Conservation (phyloP, 2,797 vertebrate genomes). For the Podargus strigoides region DNA sequence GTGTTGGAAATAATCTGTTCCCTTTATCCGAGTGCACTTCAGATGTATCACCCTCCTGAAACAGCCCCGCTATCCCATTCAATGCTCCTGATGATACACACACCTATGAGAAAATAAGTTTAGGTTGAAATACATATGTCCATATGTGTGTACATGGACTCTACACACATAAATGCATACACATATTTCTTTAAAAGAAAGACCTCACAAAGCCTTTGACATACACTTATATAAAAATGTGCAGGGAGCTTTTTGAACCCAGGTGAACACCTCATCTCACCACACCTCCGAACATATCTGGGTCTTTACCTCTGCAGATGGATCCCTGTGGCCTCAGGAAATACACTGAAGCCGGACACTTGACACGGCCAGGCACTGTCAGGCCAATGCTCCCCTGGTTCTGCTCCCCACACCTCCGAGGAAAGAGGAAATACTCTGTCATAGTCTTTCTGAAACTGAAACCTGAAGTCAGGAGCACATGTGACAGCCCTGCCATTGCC, state of each 20-base stretch:
- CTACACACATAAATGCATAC: background rate
- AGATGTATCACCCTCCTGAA: background rate
- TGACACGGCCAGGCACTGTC: background rate
- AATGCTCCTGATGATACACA: background rate
- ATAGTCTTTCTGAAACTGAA: conserved; percentile 39
- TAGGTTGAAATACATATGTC: fast-evolving
- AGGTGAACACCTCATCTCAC: background rate
- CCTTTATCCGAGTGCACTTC: background rate
- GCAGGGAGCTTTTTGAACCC: background rate
- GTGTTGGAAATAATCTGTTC: background rate
- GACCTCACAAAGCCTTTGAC: background rate
- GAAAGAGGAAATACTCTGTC: conserved; percentile 26
- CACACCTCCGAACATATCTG: background rate
- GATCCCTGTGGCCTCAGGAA: background rate
- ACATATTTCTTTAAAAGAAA: background rate
- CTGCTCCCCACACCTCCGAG: background rate
- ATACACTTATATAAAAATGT: background rate
- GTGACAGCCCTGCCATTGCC: background rate
- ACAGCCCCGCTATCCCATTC: fast-evolving
- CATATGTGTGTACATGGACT: background rate
- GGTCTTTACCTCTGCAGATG: background rate
- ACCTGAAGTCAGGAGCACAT: conserved; percentile 12
- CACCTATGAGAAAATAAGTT: background rate
- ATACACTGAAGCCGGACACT: background rate
- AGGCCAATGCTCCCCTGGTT: background rate